Evolutionary conservation across 2,888 invertebrate genomes (phyloP).

Genomic region (Marasmarcha lunaedactyla): DNA sequence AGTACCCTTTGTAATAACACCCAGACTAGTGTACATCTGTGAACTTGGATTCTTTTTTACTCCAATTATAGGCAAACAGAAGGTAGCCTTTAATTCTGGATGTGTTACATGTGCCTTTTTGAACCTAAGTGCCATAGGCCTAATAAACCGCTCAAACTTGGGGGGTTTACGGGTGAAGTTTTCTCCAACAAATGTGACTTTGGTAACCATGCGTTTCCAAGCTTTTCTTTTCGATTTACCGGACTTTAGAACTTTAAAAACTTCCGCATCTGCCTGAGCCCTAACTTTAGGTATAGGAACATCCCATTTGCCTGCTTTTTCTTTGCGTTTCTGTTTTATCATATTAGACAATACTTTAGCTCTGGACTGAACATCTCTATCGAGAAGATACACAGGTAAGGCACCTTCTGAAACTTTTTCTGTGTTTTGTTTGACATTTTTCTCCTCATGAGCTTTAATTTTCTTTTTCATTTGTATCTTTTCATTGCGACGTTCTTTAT

Average conservation of each 20-base stretch:
- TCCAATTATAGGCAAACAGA: conserved; percentile 96
- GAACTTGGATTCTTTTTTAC: conserved; percentile 99
- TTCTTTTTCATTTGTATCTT: conserved; percentile 99
- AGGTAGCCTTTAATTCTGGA: conserved; percentile 98
- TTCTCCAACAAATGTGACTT: conserved; percentile 97
- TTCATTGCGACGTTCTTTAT: conserved; percentile 96
- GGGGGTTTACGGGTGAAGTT: conserved; percentile 99
- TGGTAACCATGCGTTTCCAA: conserved; percentile 99
- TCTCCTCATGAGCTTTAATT: conserved; percentile 97
- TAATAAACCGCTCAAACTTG: conserved; percentile 97
- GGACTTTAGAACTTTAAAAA: conserved; percentile 91
- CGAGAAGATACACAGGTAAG: conserved; percentile 95
- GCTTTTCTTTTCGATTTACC: conserved; percentile 95
- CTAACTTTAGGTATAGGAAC: conserved; percentile 98
- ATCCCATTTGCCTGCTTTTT: conserved; percentile 99
- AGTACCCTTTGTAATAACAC: conserved; percentile 99
- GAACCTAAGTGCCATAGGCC: conserved; percentile 96
- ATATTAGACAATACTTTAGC: conserved; percentile 98
- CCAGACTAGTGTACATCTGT: conserved; percentile 95
- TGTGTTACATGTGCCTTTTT: conserved; percentile 99
- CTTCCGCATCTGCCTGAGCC: conserved; percentile 96
- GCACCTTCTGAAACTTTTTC: conserved; percentile 91
- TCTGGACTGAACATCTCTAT: conserved; percentile 93
- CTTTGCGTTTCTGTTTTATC: conserved; percentile 99
- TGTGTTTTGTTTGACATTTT: conserved; percentile 87